Conservation (phyloP, 2,888 invertebrate genomes). For the Metopia argyrocephala region DNA sequence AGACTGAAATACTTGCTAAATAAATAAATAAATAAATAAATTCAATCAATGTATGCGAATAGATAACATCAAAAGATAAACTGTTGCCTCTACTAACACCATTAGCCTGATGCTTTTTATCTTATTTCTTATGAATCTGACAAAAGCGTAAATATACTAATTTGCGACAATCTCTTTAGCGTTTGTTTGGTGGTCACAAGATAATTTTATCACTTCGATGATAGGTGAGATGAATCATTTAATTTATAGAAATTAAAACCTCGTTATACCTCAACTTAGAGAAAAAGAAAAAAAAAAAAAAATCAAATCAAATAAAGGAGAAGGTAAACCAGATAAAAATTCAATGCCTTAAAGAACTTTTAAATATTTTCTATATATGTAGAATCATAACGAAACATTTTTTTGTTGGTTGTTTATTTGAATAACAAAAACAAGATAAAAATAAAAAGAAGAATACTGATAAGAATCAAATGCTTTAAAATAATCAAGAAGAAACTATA, state of each 20-base stretch:
- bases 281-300: too few species aligned
- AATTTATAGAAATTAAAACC: not conserved
- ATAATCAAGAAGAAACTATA: not conserved
- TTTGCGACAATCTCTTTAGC: constrained; percentile 33
- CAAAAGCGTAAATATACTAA: constrained; percentile 18
- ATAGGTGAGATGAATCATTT: constrained; percentile 14
- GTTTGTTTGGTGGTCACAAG: not conserved
- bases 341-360: too few species aligned
- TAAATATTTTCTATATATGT: too few species aligned
- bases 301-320: too few species aligned
- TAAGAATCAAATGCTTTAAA: not conserved
- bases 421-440: not conserved
- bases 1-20: too few species aligned
- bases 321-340: too few species aligned
- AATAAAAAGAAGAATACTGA: not conserved
- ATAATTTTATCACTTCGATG: constrained; percentile 10
- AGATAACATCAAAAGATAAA: not conserved
- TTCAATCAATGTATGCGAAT: too few species aligned
- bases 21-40: too few species aligned
- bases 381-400: too few species aligned
- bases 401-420: not conserved
- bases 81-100: not conserved
- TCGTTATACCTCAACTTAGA: too few species aligned
- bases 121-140: not conserved
- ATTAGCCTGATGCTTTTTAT: not conserved